Percentiles rank a stretch among this genome's conserved stretches.
Evolutionary conservation across 2,113 vertebrate genomes (phyloP).

Genomic region (Edolisoma coerulescens): DNA sequence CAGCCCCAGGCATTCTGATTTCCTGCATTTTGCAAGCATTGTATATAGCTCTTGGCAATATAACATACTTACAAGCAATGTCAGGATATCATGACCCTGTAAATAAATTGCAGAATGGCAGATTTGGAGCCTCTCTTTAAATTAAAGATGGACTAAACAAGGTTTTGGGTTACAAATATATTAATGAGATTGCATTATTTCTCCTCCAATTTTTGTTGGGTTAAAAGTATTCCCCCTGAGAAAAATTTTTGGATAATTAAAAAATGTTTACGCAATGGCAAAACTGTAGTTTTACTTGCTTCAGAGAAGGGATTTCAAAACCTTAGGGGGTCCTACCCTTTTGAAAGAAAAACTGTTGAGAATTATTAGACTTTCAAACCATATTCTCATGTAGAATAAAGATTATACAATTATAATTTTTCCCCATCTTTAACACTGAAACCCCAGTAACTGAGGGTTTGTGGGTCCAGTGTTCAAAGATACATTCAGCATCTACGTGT

Average conservation of each 20-base stretch:
- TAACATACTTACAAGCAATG: conserved; percentile 50
- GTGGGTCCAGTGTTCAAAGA: not conserved
- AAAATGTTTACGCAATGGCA: not conserved
- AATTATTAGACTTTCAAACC: not conserved
- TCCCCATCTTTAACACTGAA: not conserved
- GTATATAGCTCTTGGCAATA: conserved; percentile 11
- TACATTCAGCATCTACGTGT: not conserved
- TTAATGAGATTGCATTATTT: conserved; percentile 26
- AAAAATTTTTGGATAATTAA: not conserved
- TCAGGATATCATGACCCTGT: conserved; percentile 12
- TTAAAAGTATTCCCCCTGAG: not conserved
- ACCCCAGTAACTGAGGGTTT: not conserved
- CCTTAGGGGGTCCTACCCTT: not conserved
- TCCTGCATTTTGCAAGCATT: conserved; percentile 14
- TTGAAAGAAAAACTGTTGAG: not conserved
- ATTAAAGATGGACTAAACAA: conserved; percentile 4
- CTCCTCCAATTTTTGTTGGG: not conserved
- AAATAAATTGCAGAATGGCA: conserved; percentile 47
- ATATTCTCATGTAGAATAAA: not conserved
- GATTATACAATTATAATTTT: not conserved
- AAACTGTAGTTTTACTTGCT: not conserved
- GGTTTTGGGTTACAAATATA: not conserved
- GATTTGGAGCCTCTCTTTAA: not conserved
- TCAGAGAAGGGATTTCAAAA: not conserved
- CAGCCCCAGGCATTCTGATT: conserved; percentile 26